Conservation (phyloP, 2,113 vertebrate genomes). For the Podarcis cretensis region DNA sequence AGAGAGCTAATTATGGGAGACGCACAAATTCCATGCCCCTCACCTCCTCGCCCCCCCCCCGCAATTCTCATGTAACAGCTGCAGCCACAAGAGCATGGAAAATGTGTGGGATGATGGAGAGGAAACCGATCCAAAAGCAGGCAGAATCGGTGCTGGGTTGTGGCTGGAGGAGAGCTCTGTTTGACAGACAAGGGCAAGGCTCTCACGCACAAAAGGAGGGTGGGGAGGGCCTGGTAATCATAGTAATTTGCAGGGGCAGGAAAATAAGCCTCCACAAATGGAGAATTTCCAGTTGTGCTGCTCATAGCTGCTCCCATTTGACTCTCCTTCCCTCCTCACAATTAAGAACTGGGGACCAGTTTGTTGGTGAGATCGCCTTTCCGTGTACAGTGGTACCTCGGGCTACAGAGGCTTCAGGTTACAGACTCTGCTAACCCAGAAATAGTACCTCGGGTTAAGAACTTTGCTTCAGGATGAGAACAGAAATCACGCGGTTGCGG, state of each 20-base stretch:
- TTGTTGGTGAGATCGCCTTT: no score
- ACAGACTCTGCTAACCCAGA: no score
- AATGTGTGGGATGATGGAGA: conserved; percentile 1
- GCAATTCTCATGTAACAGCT: not conserved
- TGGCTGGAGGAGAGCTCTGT: not conserved
- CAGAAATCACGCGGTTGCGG: no score
- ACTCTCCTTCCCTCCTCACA: not conserved
- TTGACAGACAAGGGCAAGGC: not conserved
- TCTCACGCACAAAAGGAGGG: no score
- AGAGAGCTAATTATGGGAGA: not conserved
- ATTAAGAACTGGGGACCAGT: no score
- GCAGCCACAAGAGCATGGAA: conserved; percentile 5
- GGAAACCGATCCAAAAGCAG: not conserved
- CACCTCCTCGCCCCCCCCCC: not conserved
- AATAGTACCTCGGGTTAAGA: no score
- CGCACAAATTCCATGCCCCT: not conserved
- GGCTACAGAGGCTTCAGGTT: no score
- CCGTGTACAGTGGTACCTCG: no score
- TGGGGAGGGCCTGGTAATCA: not conserved
- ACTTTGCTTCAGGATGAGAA: no score
- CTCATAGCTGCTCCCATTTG: not conserved
- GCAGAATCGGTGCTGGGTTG: not conserved
- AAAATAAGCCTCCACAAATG: not conserved
- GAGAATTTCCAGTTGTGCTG: not conserved
- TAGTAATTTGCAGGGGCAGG: not conserved